phyloP scores from a whole-genome alignment of 2,797 vertebrate species.

The Helarctos malayanus region DNA sequence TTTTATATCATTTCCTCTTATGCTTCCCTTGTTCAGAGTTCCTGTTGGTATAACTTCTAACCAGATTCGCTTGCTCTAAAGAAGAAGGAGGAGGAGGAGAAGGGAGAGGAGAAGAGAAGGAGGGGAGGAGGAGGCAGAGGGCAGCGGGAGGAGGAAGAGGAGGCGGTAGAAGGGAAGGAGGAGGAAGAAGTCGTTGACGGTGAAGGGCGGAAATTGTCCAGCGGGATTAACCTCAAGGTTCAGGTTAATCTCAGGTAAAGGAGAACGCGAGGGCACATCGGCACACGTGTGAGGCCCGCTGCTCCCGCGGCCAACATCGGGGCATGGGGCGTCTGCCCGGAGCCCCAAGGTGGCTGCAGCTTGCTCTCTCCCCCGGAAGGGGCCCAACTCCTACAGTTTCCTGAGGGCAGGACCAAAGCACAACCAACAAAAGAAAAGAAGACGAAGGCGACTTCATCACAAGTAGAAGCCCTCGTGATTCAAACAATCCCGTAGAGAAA shows the following conservation, averaged over 20 bases:
- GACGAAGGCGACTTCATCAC: neutral
- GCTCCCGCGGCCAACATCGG: neutral
- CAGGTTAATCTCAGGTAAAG: too few relatives aligned
- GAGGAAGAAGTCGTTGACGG: too few relatives aligned
- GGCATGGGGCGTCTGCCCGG: rapidly evolving
- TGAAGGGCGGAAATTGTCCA: neutral
- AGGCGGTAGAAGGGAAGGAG: too few relatives aligned
- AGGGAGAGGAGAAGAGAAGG: too few relatives aligned
- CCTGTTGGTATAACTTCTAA: too few relatives aligned
- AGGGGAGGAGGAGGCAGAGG: too few relatives aligned
- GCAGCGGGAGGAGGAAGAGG: too few relatives aligned
- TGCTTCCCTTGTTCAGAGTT: neutral
- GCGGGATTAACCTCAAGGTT: neutral
- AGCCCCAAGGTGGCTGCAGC: neutral
- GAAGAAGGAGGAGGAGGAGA: too few relatives aligned
- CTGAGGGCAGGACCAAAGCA: too few relatives aligned
- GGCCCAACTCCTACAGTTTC: neutral
- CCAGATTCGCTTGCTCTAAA: neutral
- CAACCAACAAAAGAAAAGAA: neutral
- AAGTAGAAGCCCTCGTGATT: neutral
- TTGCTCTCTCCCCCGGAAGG: rapidly evolving
- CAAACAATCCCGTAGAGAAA: neutral
- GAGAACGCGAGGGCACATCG: neutral
- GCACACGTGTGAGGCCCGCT: neutral
- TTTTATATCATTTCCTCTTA: neutral